Evolutionary conservation across 2,888 invertebrate genomes (phyloP).

Genomic region (Formica aserva): DNA sequence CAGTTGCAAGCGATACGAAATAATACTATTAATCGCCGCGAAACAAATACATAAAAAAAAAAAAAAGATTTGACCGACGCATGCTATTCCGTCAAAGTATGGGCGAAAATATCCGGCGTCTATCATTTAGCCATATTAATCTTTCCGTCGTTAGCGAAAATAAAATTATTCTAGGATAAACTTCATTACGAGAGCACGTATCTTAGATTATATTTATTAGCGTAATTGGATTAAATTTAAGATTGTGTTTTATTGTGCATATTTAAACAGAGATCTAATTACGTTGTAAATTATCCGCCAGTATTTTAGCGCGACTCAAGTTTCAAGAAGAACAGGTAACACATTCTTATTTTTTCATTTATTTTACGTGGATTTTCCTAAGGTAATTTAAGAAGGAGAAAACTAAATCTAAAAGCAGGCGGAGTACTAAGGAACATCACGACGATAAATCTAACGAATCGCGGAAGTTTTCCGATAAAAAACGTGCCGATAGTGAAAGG

Average conservation of each 20-base stretch:
- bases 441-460: conserved; percentile 66
- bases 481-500: conserved; percentile 52
- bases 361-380: conserved; percentile 32
- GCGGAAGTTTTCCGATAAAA: conserved; percentile 67
- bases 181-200: background rate
- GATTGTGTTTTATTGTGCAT: background rate
- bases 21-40: conserved; percentile 37
- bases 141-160: background rate
- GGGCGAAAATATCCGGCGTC: background rate
- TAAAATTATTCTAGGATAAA: background rate
- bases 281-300: background rate
- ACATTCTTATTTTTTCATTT: conserved; percentile 38
- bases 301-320: conserved; percentile 5
- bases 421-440: conserved; percentile 39
- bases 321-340: conserved; percentile 1
- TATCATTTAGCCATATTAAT: background rate
- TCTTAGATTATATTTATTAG: background rate
- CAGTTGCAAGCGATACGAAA: conserved; percentile 27
- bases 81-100: conserved; percentile 7
- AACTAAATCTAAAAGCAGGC: conserved; percentile 61
- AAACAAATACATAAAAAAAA: background rate
- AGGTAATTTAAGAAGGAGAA: conserved; percentile 8
- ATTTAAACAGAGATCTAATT: conserved; percentile 4
- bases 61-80: conserved; percentile 21
- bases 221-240: background rate